Conservation (phyloP, 1,140 invertebrate species). For the Brachionus manjavacas region DNA sequence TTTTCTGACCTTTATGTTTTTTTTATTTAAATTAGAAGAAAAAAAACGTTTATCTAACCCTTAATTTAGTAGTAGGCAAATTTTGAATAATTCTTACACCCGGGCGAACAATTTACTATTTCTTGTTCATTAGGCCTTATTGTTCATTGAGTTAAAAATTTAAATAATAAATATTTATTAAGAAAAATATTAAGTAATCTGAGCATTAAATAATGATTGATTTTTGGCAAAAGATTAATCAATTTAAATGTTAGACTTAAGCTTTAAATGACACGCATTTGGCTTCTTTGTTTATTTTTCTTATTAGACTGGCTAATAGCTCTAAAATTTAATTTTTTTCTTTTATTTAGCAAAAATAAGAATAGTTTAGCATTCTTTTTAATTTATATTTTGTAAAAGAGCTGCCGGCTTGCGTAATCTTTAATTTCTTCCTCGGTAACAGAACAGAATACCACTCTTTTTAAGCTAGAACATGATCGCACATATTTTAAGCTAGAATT, state of each 20-base stretch:
- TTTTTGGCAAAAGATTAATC: background rate
- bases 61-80: background rate
- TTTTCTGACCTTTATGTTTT: conserved; percentile 13
- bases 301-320: background rate
- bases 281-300: background rate
- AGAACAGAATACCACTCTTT: background rate
- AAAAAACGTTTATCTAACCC: background rate
- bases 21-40: background rate
- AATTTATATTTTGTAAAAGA: background rate
- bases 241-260: background rate
- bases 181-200: background rate
- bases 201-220: background rate
- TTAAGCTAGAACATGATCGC: background rate
- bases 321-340: background rate
- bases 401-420: background rate
- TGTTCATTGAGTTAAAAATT: background rate
- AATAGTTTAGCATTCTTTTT: no score
- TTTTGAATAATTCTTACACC: background rate
- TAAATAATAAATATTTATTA: background rate
- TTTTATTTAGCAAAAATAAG: background rate
- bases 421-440: background rate
- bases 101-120: background rate
- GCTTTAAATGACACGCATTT: background rate
- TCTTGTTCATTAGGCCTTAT: background rate
- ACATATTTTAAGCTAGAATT: background rate